Conservation (phyloP, 53 echinoderm and acorn worm species). For the Astropecten irregularis region DNA sequence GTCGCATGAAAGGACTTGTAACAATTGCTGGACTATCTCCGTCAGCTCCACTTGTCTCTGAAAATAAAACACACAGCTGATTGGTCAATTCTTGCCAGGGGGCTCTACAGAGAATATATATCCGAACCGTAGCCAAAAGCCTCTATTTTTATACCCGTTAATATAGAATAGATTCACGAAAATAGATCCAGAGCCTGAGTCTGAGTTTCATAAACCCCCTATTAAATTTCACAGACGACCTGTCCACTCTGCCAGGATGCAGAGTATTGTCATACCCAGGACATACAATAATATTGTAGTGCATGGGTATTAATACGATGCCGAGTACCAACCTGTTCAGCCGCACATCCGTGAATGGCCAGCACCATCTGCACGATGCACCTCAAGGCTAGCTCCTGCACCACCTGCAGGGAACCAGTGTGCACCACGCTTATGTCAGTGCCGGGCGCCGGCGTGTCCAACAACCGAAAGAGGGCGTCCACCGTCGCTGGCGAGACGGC, state of each 20-base stretch:
- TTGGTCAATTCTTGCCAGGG: too few relatives aligned
- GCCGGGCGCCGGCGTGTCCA: constrained; percentile 54
- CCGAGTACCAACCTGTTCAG: constrained; percentile 97
- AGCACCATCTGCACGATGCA: constrained; percentile 89
- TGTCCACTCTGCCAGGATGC: too few relatives aligned
- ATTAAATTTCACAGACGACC: too few relatives aligned
- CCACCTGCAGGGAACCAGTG: constrained; percentile 36
- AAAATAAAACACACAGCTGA: not conserved
- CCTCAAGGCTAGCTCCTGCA: constrained; percentile 68
- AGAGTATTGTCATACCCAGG: too few relatives aligned
- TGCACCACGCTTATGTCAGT: constrained; percentile 45
- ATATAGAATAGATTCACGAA: too few relatives aligned
- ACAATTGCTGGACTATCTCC: constrained; percentile 73
- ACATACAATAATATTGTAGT: too few relatives aligned
- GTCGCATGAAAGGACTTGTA: constrained; percentile 64
- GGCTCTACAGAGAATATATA: too few relatives aligned
- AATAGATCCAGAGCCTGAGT: too few relatives aligned
- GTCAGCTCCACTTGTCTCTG: constrained; percentile 89
- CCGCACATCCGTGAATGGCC: constrained; percentile 73
- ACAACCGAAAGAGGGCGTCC: constrained; percentile 72
- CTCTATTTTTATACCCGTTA: too few relatives aligned
- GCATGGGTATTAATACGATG: too few relatives aligned
- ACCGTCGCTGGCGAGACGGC: constrained; percentile 84
- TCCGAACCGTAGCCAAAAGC: too few relatives aligned
- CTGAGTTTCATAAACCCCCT: too few relatives aligned